phyloP scores from a whole-genome alignment of 37 sponge, comb jelly and placozoan genomes.

The Beroe ovata region DNA sequence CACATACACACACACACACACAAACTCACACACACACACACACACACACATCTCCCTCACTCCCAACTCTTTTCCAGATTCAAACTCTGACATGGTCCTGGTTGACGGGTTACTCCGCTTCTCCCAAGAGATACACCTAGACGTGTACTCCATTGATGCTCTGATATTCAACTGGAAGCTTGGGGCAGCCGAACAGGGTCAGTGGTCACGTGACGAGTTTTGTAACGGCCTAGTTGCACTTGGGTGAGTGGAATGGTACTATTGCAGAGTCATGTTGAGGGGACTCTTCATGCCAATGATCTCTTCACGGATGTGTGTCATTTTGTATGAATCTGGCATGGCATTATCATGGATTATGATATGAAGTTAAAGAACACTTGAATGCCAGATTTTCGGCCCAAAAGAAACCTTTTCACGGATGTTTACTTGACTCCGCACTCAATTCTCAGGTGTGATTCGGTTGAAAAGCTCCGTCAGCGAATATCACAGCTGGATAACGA shows the following conservation, averaged over 20 bases:
- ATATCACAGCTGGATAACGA: conserved; percentile 81
- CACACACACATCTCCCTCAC: too few species aligned
- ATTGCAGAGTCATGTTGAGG: too few species aligned
- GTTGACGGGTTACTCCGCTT: conserved; percentile 29
- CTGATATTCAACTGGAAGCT: conserved; percentile 45
- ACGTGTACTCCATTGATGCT: conserved; percentile 21
- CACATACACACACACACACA: too few species aligned
- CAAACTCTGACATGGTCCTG: background rate
- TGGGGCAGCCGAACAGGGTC: conserved; percentile 7
- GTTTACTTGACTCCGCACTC: too few species aligned
- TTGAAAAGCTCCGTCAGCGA: conserved; percentile 80
- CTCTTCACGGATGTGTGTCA: too few species aligned
- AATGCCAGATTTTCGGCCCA: too few species aligned
- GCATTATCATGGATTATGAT: too few species aligned
- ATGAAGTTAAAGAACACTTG: too few species aligned
- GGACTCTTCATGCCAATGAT: too few species aligned
- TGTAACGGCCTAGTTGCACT: conserved; percentile 28
- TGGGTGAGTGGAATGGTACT: background rate
- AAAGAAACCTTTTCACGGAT: too few species aligned
- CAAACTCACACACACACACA: too few species aligned
- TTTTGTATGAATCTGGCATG: too few species aligned
- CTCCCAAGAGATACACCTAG: conserved; percentile 29
- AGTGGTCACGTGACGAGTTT: conserved; percentile 6
- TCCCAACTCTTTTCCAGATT: background rate
- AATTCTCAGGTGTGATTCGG: conserved; percentile 88